Conservation (phyloP, 2,113 vertebrate genomes). For the Phyllopteryx taeniolatus region DNA sequence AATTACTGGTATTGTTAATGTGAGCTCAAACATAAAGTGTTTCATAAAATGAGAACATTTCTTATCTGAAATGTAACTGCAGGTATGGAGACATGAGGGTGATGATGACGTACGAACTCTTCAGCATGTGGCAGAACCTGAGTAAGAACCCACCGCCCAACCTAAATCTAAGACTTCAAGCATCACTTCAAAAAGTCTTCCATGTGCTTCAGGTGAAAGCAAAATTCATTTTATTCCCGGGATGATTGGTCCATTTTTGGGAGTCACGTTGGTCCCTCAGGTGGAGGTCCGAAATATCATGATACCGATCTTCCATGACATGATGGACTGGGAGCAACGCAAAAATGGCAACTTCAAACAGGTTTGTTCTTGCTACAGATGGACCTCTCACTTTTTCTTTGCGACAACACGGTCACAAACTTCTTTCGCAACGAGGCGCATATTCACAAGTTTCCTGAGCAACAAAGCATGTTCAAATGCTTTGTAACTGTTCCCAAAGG, state of each 20-base stretch:
- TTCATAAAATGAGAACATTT: neutral
- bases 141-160: constrained; percentile 29
- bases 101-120: constrained; percentile 68
- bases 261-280: constrained; percentile 94
- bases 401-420: constrained; percentile 61
- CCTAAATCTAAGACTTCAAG: neutral
- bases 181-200: neutral
- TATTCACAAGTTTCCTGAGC: constrained; percentile 73
- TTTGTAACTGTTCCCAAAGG: no score
- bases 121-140: constrained; percentile 71
- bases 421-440: constrained; percentile 48
- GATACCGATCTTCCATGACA: constrained; percentile 99
- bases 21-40: neutral
- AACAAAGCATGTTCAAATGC: neutral
- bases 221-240: constrained; percentile 98
- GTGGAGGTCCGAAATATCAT: constrained; percentile 94
- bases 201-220: constrained; percentile 82
- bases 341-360: constrained; percentile 99
- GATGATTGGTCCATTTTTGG: constrained; percentile 97
- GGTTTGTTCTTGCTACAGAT: constrained; percentile 57
- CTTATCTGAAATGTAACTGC: constrained; percentile 1
- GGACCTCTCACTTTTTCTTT: neutral
- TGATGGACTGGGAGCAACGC: constrained; percentile 99
- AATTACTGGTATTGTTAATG: no score
- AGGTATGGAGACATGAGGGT: constrained; percentile 71